Base-by-base conservation (phyloP, 2,888 invertebrate species). In the Anoplius nigerrimus region DNA sequence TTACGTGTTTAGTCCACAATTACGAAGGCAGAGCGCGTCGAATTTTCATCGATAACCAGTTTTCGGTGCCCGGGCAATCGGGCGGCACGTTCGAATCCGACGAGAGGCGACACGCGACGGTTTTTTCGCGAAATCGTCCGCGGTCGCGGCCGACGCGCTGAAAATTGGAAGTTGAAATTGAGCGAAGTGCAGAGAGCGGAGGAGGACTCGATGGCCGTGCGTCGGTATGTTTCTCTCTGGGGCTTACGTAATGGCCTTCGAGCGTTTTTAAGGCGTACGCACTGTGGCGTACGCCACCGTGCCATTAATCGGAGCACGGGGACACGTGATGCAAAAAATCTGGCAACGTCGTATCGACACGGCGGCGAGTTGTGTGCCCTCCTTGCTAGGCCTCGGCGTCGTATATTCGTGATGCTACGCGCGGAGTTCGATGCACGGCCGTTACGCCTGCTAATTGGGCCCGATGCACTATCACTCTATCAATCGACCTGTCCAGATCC, bases 241-340 rank as follows among this genome's bases (percentile, higher is more conserved):
- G 45, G 72, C 69, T 71, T 71, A 73, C 58, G 71, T 71, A 73
- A 71, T 56, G 71, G 63, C 73, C 69, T 71, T 71, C 67, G 71
- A 45, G 58, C 48, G 59, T 67, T 70, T 71, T 71, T 71, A 76
- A 75, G 74, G 76, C 75, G 66, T 72, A 73, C 76, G 54, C 59
- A 60, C n/a, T n/a, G n/a, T n/a, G n/a, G n/a, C n/a, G n/a, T n/a
- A n/a, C n/a, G n/a, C n/a, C n/a, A n/a, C 66, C 71, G 61, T 63
- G 63, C 71, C 66, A 73, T 71, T 75, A 73, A 74, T 74, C 71
- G 66, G 69, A 66, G 72, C 69, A 72, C 54, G 64, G 67, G 55
- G 70, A 62, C 66, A 58, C 61, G 74, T 64, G 63, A 70, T 62
- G 62, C 58, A 72, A 72, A 74, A 70, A 74, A 72, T 72, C 74